These are phyloP conservation scores for Rugalucina vietnamica DNA, from an alignment of 2,888 invertebrate species.

Conservation along the genomic window DNA sequence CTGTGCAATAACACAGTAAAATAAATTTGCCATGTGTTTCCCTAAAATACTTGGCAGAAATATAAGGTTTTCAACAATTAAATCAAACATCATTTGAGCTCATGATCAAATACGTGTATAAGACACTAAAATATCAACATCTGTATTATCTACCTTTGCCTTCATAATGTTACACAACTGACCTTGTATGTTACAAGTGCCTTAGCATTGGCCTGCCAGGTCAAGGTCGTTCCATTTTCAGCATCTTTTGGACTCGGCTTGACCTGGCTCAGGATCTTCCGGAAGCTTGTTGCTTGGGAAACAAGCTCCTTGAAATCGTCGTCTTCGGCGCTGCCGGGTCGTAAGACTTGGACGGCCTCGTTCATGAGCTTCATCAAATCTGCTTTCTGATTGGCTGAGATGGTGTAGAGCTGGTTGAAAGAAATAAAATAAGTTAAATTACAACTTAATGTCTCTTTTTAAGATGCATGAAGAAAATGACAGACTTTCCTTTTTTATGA, in stretches of 20 bases:
- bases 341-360: constrained; percentile 71
- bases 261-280: constrained; percentile 75
- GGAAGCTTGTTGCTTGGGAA: constrained; percentile 71
- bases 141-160: too few species aligned
- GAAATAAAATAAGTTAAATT: too few species aligned
- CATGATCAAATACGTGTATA: too few species aligned
- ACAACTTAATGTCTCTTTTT: too few species aligned
- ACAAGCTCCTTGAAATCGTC: constrained; percentile 66
- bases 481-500: too few species aligned
- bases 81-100: too few species aligned
- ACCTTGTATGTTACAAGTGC: constrained; percentile 69
- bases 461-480: too few species aligned
- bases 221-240: constrained; percentile 69
- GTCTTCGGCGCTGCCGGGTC: constrained; percentile 61
- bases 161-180: constrained; percentile 16
- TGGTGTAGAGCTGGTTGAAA: constrained; percentile 74
- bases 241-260: constrained; percentile 72
- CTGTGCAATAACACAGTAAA: too few species aligned
- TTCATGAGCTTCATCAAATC: constrained; percentile 77
- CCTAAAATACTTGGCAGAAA: too few species aligned
- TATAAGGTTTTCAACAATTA: too few species aligned
- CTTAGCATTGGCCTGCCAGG: constrained; percentile 71
- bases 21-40: too few species aligned
- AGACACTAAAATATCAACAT: too few species aligned
- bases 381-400: constrained; percentile 75